Base-by-base conservation (phyloP, 2,113 vertebrate species). In the Cyprinus carpio region DNA sequence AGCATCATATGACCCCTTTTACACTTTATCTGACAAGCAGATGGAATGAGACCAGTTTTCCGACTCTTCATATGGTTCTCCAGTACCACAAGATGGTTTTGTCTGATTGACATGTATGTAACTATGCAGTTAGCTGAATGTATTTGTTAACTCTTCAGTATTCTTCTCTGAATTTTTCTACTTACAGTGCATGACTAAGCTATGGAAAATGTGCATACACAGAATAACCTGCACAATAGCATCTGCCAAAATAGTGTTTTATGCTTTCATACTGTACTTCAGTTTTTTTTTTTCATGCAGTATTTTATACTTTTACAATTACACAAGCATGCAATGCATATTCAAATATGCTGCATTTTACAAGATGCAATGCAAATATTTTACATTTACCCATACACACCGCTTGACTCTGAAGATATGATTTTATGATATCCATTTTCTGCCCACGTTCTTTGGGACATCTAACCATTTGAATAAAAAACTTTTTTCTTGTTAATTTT, bases 401-500 rank as follows among this genome's bases (percentile, higher is more conserved):
- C 27, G n/a, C n/a, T n/a, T n/a, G n/a, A n/a, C 16, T 37, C 2
- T 40, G 9, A 72, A 72, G 20, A 34, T 37, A 10, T 4, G 23
- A 49, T 49, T 49, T 72, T 49, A 75, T 15, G 40, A 75, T 75
- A n/a, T n/a, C 23, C 20, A 16, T 75, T 46, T 43, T 43, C 23
- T 51, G n/a, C 6, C 27, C 11, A 27, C n/a, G 13, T 29, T 27
- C 0, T 27, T 10, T 79, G 18, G 60, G 51, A 20, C 75, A 56
- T 31, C 29, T 16, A 79, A 20, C 13, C 11, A 12, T 60, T 60
- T 13, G 15, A 37, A 37, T 34, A 37, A 23, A 23, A 78, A 40
- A 2, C 62, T 37, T 82, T 49, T 82, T 4, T 6, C 25, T n/a
- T 81, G 37, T 40, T 31, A 6, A 81, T 81, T 81, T 67, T 27